Conservation (phyloP, 2,113 vertebrate species). For the Callocephalon fimbriatum region DNA sequence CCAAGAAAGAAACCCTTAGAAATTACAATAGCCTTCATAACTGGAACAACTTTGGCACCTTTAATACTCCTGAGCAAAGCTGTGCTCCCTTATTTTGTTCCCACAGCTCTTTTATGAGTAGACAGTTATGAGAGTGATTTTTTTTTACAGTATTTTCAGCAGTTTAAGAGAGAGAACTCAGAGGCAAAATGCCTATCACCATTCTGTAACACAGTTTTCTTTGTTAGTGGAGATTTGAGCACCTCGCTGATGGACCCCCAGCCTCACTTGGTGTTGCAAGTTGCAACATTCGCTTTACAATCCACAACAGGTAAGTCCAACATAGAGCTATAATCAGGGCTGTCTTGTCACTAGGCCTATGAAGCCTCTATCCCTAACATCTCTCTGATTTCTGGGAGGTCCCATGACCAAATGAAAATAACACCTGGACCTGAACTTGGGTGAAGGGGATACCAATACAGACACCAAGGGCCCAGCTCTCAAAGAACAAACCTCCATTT, state of each 20-base stretch:
- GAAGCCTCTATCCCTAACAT: background rate
- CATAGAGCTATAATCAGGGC: background rate
- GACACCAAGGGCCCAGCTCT: background rate
- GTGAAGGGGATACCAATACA: background rate
- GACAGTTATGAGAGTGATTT: background rate
- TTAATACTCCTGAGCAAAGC: background rate
- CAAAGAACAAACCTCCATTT: background rate
- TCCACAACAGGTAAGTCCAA: background rate
- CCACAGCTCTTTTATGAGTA: background rate
- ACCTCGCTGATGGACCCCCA: background rate
- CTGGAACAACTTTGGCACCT: background rate
- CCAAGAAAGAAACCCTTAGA: background rate
- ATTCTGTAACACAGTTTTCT: background rate
- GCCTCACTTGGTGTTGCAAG: fast-evolving
- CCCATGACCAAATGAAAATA: background rate
- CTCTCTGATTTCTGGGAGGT: background rate
- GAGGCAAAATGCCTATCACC: background rate
- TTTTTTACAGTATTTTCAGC: background rate
- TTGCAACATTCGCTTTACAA: background rate
- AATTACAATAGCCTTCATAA: background rate
- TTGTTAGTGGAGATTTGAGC: background rate
- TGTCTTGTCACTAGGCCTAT: background rate
- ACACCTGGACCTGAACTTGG: background rate
- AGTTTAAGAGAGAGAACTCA: background rate
- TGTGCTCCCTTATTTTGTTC: background rate